Evolutionary conservation across 2,888 invertebrate species (phyloP).

Genomic region (Heliothis peltigera): DNA sequence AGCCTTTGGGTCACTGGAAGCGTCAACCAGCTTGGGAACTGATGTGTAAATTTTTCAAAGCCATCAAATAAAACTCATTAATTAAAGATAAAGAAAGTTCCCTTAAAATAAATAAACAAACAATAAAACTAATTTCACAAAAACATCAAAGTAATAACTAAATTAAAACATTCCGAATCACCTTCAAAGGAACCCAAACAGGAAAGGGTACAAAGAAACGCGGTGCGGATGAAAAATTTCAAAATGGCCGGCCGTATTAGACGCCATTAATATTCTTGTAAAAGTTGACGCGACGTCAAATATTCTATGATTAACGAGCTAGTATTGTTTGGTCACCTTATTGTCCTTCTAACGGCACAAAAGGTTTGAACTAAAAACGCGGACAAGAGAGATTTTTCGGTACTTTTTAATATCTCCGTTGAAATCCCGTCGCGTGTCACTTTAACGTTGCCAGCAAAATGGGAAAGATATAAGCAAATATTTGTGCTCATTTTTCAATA

Average conservation of each 20-base stretch:
- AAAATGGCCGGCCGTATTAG: constrained; percentile 60
- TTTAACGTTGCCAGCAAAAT: constrained; percentile 73
- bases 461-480: constrained; percentile 76
- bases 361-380: constrained; percentile 71
- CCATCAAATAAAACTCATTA: too few relatives aligned
- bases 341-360: constrained; percentile 73
- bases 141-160: constrained; percentile 36
- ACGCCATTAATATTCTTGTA: constrained; percentile 69
- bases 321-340: constrained; percentile 75
- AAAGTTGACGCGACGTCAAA: constrained; percentile 79
- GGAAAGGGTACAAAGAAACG: constrained; percentile 49
- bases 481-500: constrained; percentile 76
- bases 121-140: neutral
- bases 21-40: too few relatives aligned
- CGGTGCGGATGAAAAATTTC: constrained; percentile 35
- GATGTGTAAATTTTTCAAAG: too few relatives aligned
- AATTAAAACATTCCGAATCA: constrained; percentile 21
- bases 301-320: constrained; percentile 78
- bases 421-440: constrained; percentile 72
- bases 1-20: too few relatives aligned
- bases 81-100: too few relatives aligned
- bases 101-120: neutral
- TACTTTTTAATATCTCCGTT: constrained; percentile 77
- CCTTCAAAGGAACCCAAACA: constrained; percentile 31
- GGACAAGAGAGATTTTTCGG: constrained; percentile 67